Conservation (phyloP, 2,113 vertebrate genomes). For the Pelecanus crispus region DNA sequence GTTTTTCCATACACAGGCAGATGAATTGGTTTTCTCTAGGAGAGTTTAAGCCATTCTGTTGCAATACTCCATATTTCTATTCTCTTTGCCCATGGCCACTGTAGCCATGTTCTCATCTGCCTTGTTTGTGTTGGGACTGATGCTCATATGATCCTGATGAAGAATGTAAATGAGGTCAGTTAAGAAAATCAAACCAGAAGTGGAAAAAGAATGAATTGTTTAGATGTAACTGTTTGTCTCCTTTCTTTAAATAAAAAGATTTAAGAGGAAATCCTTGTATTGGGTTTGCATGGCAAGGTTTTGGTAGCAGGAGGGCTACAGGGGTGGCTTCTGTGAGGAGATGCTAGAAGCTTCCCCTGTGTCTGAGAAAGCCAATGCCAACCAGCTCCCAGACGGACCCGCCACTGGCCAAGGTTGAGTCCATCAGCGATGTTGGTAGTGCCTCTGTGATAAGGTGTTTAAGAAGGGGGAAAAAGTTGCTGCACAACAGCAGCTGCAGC, state of each 20-base stretch:
- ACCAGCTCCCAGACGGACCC: fast-evolving
- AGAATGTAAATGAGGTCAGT: background rate
- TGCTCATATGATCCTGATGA: background rate
- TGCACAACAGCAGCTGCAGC: background rate
- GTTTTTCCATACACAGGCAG: background rate
- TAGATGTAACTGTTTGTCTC: background rate
- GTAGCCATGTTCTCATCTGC: background rate
- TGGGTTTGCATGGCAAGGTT: background rate
- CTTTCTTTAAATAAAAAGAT: background rate
- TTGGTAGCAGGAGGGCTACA: background rate
- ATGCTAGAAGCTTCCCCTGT: background rate
- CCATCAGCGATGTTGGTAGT: fast-evolving
- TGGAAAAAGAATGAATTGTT: background rate
- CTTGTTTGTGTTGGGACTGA: background rate
- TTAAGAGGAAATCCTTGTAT: background rate
- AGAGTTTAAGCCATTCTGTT: background rate
- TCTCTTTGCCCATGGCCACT: background rate
- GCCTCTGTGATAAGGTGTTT: background rate
- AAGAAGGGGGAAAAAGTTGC: background rate
- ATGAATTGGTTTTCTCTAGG: background rate
- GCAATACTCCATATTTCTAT: background rate
- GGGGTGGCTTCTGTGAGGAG: background rate
- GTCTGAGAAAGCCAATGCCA: fast-evolving
- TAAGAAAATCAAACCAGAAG: background rate
- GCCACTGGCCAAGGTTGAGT: fast-evolving